Conservation (phyloP, 2,888 invertebrate genomes). For the Cheilosia vernalis region DNA sequence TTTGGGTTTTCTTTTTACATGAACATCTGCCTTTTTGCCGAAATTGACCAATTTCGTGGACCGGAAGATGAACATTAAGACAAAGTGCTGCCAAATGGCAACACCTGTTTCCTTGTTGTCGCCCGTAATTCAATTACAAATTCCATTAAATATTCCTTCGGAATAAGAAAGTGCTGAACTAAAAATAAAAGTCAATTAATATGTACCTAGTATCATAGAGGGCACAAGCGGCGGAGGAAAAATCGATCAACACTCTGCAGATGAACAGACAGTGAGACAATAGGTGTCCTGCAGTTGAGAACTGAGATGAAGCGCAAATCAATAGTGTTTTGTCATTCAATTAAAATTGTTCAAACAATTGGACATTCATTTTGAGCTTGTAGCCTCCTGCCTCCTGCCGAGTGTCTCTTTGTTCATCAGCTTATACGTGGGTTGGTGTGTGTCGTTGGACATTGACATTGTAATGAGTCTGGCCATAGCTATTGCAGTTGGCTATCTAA, state of each 20-base stretch:
- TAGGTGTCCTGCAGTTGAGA: not conserved
- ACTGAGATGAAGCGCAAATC: constrained; percentile 36
- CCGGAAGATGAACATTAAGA: constrained; percentile 39
- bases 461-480: constrained; percentile 48
- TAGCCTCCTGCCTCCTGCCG: not conserved
- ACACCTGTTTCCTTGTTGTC: constrained; percentile 42
- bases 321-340: constrained; percentile 71
- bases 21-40: constrained; percentile 39
- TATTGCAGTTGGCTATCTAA: not conserved
- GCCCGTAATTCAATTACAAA: constrained; percentile 38
- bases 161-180: constrained; percentile 5
- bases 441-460: constrained; percentile 41
- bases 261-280: not conserved
- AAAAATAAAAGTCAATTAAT: constrained; percentile 60
- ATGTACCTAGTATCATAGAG: not conserved
- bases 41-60: constrained; percentile 24
- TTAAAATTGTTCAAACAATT: constrained; percentile 74
- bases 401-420: not conserved
- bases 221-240: too few species aligned
- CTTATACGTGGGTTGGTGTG: not conserved
- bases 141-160: constrained; percentile 14
- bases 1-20: not conserved
- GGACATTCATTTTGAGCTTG: constrained; percentile 55
- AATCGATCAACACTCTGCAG: too few species aligned
- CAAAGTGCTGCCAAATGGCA: constrained; percentile 48